Evolutionary conservation across 2,113 vertebrate genomes (phyloP), one percentile per base, ranked within the genome.

Genomic region (Ascaphus truei): DNA sequence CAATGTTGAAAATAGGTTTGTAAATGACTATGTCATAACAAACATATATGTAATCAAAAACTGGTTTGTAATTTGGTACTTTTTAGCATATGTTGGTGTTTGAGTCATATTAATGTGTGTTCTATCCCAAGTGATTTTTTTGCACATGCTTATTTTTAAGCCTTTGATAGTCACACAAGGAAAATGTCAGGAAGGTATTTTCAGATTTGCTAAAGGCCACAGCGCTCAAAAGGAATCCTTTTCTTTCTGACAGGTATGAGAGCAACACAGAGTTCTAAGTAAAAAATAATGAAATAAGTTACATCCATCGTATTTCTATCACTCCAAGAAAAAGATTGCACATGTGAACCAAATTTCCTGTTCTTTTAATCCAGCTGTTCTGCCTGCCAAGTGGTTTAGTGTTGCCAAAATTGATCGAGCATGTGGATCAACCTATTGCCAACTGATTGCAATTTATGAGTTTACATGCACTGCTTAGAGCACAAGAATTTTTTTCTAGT

Each of bases 111-210:
- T 59, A 69, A 61, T 56, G n/a, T 8, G 1, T 56, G 29, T 72
- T 77, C 62, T 37, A 16, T 45, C 66, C 60, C 67, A 53, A 1
- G 11, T 62, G 60, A 69, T 16, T 72, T 61, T 73, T 47, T 61
- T 75, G 13, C 15, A 62, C 9, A 2, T 72, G 3, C 56, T 74
- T 58, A 50, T 62, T 80, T 78, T 78, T 80, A 79, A 80, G 36
- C 51, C 22, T 72, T 27, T 76, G 53, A 57, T 64, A 79, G 37
- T 59, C 79, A 56, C 79, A 56, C 37, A 59, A 62, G 15, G 68
- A 33, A 75, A 71, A 73, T 78, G 61, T 74, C 72, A 80, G 65
- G 53, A 77, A 77, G 25, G 33, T 56, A 72, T 80, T 77, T 74
- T 31, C 66, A 20, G 53, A 62, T 67, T 15, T 62, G 59, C 45